Conservation (phyloP, 2,888 invertebrate species). For the Spisula solida region DNA sequence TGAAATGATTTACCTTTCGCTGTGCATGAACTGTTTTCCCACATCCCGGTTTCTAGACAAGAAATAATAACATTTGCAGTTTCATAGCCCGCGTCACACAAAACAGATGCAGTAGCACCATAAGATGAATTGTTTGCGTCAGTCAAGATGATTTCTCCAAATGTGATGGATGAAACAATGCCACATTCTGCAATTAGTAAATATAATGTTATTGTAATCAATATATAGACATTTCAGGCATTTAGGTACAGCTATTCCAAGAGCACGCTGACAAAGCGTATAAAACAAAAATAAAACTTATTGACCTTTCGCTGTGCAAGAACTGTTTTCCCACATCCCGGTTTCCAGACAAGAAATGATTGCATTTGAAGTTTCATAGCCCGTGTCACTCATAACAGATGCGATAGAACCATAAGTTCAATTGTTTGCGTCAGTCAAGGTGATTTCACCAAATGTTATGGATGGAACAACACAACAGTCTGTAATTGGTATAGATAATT, state of each 20-base stretch:
- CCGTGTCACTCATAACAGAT: not conserved
- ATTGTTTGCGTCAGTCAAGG: not conserved
- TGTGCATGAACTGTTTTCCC: not conserved
- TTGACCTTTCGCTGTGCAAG: constrained; percentile 27
- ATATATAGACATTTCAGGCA: too few species aligned
- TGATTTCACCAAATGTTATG: constrained; percentile 20
- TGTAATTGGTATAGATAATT: not conserved
- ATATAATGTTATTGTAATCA: too few species aligned
- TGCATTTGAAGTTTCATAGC: not conserved
- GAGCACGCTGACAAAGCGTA: too few species aligned
- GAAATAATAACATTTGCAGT: not conserved
- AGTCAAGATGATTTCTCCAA: not conserved
- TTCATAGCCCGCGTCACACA: too few species aligned
- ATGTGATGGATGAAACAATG: not conserved
- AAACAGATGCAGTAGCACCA: not conserved
- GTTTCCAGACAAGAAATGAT: constrained; percentile 19
- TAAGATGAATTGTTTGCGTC: not conserved
- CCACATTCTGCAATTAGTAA: constrained; percentile 2
- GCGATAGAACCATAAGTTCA: constrained; percentile 21
- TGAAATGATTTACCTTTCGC: not conserved
- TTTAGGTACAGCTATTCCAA: too few species aligned
- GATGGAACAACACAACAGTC: constrained; percentile 10
- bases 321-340: constrained; percentile 26
- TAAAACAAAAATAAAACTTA: too few species aligned
- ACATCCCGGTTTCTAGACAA: too few species aligned